Conservation (phyloP, 2,113 vertebrate species). For the Notechis scutatus region DNA sequence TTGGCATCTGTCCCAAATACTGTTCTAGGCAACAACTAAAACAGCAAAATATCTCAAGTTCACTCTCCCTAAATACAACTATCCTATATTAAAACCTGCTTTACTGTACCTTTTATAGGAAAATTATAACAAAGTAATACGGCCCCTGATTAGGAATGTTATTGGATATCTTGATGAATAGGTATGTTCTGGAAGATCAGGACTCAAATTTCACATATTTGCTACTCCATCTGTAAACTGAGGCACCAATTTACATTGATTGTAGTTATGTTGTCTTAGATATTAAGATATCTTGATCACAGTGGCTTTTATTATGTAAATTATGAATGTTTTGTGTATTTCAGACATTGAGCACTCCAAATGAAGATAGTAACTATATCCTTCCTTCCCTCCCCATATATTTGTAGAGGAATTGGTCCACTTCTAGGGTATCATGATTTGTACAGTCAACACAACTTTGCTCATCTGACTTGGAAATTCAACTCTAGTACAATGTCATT, state of each 20-base stretch:
- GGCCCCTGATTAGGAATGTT: neutral
- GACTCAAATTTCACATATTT: neutral
- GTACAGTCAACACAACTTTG: neutral
- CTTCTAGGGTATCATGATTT: neutral
- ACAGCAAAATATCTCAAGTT: neutral
- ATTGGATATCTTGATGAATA: neutral
- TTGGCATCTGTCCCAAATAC: neutral
- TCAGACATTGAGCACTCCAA: neutral
- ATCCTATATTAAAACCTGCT: neutral
- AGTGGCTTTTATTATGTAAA: neutral
- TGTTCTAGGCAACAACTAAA: neutral
- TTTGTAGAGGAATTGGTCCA: neutral
- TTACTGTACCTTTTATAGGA: neutral
- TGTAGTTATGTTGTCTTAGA: neutral
- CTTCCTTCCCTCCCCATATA: neutral
- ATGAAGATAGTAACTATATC: neutral
- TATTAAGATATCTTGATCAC: neutral
- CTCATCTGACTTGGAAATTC: neutral
- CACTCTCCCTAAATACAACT: neutral
- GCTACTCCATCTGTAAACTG: neutral
- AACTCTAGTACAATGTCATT: neutral
- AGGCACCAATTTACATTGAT: neutral
- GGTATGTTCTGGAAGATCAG: neutral
- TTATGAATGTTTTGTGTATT: neutral
- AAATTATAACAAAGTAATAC: neutral